Evolutionary conservation across 2,888 invertebrate genomes (phyloP), one percentile per base, ranked within the genome.

Genomic region (Galerucella nymphaeae): DNA sequence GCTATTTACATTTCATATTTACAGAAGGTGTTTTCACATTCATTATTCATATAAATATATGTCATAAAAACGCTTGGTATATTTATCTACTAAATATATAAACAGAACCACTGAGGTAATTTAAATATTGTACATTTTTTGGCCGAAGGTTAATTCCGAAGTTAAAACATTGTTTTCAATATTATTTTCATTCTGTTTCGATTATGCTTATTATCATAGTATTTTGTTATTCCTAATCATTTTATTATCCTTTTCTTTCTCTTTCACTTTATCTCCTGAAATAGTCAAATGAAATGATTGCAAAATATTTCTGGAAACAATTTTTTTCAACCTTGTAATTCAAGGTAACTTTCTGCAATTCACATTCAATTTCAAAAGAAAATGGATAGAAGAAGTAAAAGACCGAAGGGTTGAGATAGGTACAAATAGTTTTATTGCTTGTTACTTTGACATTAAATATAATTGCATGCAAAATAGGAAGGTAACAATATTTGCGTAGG

Each of bases 341-440:
- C 53, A 70, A 70, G 70, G 70, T 42, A 30, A 23, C 3, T 57
- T 42, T 11, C 20, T 14, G 42, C 53, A 30, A 57, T 62, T 59
- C 20, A 70, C 58, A 72, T 64, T 53, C 42, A 42, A 38, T 38
- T 41, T 18, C n/a, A 61, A 61, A 38, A 38, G 38, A 61, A 61
- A 61, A 61, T 61, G 23, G 30, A 30, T 30, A 8, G 8, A 45
- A 13, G n/a, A 53, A 16, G 6, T 53, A 5, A 58, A 58, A 58
- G 41, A 16, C 23, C 30, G 23, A 75, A 70, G 66, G 71, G 71
- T 70, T 77, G 70, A 72, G 74, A 79, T n/a, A n/a, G n/a, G n/a
- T 73, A 78, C 77, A 80, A 79, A 80, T 78, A 70, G 78, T 72
- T 81, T 81, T 81, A 81, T 79, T 78, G 77, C 80, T 66, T 64